phyloP scores from a whole-genome alignment of 2,888 invertebrate species.

The Leistus spinibarbis region DNA sequence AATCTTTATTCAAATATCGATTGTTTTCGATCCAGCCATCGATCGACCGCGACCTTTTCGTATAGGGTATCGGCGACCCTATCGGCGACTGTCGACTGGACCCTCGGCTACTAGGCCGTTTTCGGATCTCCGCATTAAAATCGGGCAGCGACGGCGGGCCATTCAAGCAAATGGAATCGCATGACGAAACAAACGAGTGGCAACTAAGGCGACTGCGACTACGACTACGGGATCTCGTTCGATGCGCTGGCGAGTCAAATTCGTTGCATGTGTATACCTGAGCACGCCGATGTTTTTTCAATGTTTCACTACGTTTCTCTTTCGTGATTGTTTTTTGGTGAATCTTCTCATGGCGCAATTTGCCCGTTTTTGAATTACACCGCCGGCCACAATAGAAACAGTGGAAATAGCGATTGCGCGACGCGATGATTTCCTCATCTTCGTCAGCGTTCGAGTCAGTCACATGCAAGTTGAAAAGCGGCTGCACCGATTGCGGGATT shows the following conservation, averaged over 20 bases:
- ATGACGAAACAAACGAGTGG: slow-evolving; percentile 16
- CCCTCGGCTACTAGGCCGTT: background rate
- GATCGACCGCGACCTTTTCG: slow-evolving; percentile 2
- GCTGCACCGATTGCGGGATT: slow-evolving; percentile 8
- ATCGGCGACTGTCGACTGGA: slow-evolving; percentile 13
- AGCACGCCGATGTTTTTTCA: background rate
- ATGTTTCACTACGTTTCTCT: slow-evolving; percentile 20
- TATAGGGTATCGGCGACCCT: background rate
- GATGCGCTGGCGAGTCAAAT: slow-evolving; percentile 15
- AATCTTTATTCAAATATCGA: slow-evolving; percentile 1
- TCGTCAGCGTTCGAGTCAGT: slow-evolving; percentile 7
- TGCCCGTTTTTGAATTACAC: slow-evolving; percentile 15
- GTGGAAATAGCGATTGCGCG: slow-evolving; percentile 9
- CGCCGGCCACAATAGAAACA: slow-evolving; percentile 15
- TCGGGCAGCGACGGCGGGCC: background rate
- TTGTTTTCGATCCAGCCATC: slow-evolving; percentile 21
- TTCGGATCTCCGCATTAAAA: background rate
- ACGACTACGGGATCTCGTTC: slow-evolving; percentile 33
- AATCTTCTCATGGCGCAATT: slow-evolving; percentile 23
- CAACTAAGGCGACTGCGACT: slow-evolving; percentile 18
- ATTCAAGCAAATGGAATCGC: slow-evolving; percentile 4
- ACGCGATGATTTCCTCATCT: slow-evolving; percentile 1
- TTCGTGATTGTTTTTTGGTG: background rate
- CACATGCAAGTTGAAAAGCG: slow-evolving; percentile 13
- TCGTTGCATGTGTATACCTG: slow-evolving; percentile 19